Evolutionary conservation across 37 sponge, comb jelly and placozoan genomes (phyloP).

Genomic region (Chondrilla cf. caribensis): DNA sequence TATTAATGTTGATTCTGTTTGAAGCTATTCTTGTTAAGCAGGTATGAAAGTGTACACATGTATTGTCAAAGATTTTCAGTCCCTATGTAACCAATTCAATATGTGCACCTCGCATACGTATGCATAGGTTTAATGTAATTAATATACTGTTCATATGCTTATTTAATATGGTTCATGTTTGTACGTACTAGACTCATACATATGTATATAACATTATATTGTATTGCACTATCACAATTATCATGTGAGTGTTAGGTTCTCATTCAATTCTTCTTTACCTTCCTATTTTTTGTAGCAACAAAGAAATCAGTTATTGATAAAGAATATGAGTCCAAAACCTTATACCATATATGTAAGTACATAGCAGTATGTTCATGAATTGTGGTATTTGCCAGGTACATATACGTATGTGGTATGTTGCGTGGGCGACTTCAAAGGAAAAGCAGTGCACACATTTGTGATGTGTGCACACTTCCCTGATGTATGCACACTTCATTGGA

Average conservation of each 20-base stretch:
- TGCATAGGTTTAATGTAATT: neutral
- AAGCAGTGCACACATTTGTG: too few relatives aligned
- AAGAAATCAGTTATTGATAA: slow-evolving; percentile 70
- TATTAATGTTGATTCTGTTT: slow-evolving; percentile 90
- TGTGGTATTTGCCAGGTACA: neutral
- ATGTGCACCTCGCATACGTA: neutral
- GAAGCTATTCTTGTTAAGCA: slow-evolving; percentile 96
- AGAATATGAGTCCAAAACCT: slow-evolving; percentile 85
- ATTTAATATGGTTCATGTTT: neutral
- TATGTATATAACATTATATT: neutral
- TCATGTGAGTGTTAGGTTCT: too few relatives aligned
- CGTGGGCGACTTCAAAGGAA: too few relatives aligned
- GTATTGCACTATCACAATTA: too few relatives aligned
- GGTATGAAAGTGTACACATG: too few relatives aligned
- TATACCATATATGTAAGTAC: slow-evolving; percentile 34
- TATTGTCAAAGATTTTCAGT: neutral
- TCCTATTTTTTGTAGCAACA: slow-evolving; percentile 68
- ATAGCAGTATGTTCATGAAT: neutral
- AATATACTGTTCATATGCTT: neutral
- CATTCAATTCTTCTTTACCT: too few relatives aligned
- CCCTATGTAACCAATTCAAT: neutral
- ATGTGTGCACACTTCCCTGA: too few relatives aligned
- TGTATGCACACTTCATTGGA: too few relatives aligned
- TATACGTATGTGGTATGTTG: too few relatives aligned
- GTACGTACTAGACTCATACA: neutral